Base-by-base conservation (phyloP, 2,888 invertebrate species). In the Drosophila setosimentum region DNA sequence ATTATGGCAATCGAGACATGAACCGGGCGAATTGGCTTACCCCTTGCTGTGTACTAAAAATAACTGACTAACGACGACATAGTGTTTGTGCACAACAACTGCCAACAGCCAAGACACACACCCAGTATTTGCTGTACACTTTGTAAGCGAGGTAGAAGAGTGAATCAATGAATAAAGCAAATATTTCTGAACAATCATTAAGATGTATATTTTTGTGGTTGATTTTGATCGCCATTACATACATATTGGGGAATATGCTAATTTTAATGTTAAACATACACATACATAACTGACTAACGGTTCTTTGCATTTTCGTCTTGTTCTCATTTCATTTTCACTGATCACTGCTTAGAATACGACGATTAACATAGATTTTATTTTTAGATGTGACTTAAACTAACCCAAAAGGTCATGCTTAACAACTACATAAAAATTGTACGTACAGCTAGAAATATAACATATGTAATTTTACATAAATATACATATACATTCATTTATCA, bases 401-500 rank as follows among this genome's bases (percentile, higher is more conserved):
- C 58, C 63, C 63, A 57, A 61, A 45, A 65, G 64, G 29, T 80
- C 62, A 32, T 66, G 37, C 85, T 87, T 89, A 89, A 68, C 60
- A 60, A 84, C 76, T 89, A 85, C 80, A 77, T 87, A 85, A 85
- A 82, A 89, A 82, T 69, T 81, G 68, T 65, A 77, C 64, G 61
- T 87, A 89, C 72, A 85, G 72, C 82, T 84, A 82, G 76, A 78
- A 1, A 73, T 66, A 66, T 73, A 82, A 80, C 78, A 73, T 65
- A 72, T 53, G 37, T 66, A 77, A 63, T 57, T 37, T 49, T 62
- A 40, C 42, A 49, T 55, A 49, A 33, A 33, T 51, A 54, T 55
- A 48, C 32, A 50, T 29, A n/a, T 48, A 33, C 30, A 54, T 51
- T 29, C 40, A 29, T 27, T 24, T 62, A 45, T 53, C n/a, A 11